Conservation (phyloP, 2,888 invertebrate species). For the Liposcelis brunnea region DNA sequence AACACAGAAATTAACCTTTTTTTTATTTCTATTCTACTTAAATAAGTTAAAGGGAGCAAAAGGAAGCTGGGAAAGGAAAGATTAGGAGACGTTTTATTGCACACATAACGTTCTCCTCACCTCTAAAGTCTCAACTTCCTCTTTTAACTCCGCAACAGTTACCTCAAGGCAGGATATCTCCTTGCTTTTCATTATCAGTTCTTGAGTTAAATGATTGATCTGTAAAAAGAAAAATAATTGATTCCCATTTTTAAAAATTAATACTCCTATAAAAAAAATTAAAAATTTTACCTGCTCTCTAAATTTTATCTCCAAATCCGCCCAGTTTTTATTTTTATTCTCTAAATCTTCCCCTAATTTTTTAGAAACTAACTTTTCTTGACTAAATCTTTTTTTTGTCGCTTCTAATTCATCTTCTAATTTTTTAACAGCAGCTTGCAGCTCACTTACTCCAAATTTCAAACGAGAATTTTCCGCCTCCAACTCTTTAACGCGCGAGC, state of each 20-base stretch:
- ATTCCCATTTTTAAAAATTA: background rate
- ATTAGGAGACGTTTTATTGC: too few species aligned
- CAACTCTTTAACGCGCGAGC: too few species aligned
- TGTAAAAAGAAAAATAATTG: slow-evolving; percentile 18
- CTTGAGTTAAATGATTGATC: slow-evolving; percentile 32
- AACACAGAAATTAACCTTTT: too few species aligned
- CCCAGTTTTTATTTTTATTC: background rate
- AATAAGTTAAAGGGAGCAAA: too few species aligned
- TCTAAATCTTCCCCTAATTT: background rate
- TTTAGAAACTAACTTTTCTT: background rate
- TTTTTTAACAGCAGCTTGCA: slow-evolving; percentile 35
- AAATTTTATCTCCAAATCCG: background rate
- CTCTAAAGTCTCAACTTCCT: slow-evolving; percentile 37
- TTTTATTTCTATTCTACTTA: too few species aligned
- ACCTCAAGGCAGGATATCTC: slow-evolving; percentile 45
- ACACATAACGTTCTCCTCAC: too few species aligned
- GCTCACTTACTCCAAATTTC: slow-evolving; percentile 25
- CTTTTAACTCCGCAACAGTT: slow-evolving; percentile 46
- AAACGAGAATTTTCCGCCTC: slow-evolving; percentile 15
- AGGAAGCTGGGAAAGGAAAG: too few species aligned
- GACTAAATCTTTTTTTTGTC: slow-evolving; percentile 15
- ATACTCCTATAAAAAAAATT: background rate
- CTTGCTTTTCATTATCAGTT: slow-evolving; percentile 35
- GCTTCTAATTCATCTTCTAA: slow-evolving; percentile 31
- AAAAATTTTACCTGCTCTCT: background rate